phyloP scores from a whole-genome alignment of 2,888 invertebrate genomes.

The Nomada flava region DNA sequence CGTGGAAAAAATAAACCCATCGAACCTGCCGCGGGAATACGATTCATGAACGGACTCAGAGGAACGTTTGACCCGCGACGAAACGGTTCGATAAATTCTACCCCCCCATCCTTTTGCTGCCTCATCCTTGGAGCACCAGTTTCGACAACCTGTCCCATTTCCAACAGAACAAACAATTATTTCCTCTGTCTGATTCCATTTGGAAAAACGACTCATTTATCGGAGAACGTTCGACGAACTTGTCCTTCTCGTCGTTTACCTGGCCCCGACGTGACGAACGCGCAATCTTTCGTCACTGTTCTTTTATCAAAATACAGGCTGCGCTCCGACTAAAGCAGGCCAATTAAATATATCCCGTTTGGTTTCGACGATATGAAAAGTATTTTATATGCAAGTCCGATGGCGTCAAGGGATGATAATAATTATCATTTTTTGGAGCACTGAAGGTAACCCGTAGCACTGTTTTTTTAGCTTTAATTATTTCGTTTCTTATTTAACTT shows the following conservation, averaged over 20 bases:
- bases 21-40: slow-evolving; percentile 46
- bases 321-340: too few species aligned
- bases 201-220: slow-evolving; percentile 27
- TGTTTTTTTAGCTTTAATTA: too few species aligned
- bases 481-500: too few species aligned
- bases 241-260: slow-evolving; percentile 8
- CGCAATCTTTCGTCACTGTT: background rate
- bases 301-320: too few species aligned
- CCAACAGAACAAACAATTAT: slow-evolving; percentile 49
- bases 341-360: too few species aligned
- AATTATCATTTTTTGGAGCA: too few species aligned
- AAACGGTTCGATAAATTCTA: slow-evolving; percentile 52
- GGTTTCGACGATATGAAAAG: too few species aligned
- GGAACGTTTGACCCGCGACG: slow-evolving; percentile 46
- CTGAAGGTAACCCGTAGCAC: too few species aligned
- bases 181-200: slow-evolving; percentile 38
- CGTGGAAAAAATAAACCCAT: slow-evolving; percentile 19
- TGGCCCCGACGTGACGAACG: slow-evolving; percentile 1
- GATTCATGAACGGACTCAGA: slow-evolving; percentile 53
- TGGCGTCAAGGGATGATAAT: too few species aligned
- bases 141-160: slow-evolving; percentile 34
- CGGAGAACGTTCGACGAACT: background rate
- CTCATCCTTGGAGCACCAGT: slow-evolving; percentile 5
- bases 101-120: background rate
- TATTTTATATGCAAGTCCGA: too few species aligned